phyloP scores from a whole-genome alignment of 2,797 vertebrate species.

The Microhierax caerulescens region DNA sequence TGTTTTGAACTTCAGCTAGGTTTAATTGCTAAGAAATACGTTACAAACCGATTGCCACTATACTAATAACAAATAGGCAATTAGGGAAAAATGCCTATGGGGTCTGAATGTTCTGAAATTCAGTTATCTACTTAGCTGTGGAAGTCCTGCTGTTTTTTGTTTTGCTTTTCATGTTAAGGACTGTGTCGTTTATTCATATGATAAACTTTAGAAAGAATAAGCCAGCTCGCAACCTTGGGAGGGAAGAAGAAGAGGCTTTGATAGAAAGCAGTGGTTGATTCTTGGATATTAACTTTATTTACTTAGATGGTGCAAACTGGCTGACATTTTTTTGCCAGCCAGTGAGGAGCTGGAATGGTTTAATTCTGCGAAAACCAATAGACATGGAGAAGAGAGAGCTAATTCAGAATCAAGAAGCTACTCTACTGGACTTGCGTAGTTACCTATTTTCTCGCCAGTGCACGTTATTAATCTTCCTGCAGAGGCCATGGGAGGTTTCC shows the following conservation, averaged over 20 bases:
- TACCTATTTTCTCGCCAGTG: constrained; percentile 98
- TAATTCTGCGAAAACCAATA: constrained; percentile 91
- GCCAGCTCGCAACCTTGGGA: background rate
- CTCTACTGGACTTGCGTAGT: constrained; percentile 92
- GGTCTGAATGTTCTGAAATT: background rate
- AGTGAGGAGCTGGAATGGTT: constrained; percentile 91
- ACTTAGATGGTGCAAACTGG: constrained; percentile 94
- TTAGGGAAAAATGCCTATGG: background rate
- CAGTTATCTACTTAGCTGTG: background rate
- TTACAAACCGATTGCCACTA: background rate
- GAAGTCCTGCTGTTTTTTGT: background rate
- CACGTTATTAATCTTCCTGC: constrained; percentile 94
- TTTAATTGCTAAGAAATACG: background rate
- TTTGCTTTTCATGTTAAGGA: background rate
- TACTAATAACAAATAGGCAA: background rate
- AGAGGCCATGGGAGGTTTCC: constrained; percentile 97
- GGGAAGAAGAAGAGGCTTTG: background rate
- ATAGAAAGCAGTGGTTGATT: background rate
- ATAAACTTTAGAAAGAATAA: background rate
- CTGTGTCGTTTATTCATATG: background rate
- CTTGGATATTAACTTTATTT: constrained; percentile 60
- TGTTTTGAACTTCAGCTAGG: background rate
- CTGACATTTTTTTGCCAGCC: constrained; percentile 95
- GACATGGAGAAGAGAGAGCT: constrained; percentile 97
- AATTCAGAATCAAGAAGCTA: constrained; percentile 90